Percentiles rank a stretch among this genome's conserved stretches.
phyloP scores from a whole-genome alignment of 2,113 vertebrate genomes.

The Loxodonta africana region DNA sequence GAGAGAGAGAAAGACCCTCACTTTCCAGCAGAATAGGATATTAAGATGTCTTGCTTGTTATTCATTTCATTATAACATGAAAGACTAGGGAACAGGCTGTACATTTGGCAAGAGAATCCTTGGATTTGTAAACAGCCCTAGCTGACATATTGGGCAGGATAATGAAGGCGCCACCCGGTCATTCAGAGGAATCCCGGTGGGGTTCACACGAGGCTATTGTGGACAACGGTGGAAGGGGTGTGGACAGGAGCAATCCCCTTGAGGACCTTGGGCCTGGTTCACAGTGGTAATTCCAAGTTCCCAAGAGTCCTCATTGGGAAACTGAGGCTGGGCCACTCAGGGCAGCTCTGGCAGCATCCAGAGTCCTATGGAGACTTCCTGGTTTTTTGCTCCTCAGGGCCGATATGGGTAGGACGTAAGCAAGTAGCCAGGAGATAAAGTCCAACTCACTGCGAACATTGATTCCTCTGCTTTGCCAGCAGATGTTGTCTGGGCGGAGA shows the following conservation, averaged over 20 bases:
- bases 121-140: conserved; percentile 74
- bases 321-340: conserved; percentile 50
- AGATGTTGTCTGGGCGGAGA: neutral
- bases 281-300: neutral
- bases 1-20: neutral
- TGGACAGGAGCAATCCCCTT: neutral
- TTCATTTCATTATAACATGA: conserved; percentile 80
- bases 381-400: neutral
- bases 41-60: conserved; percentile 80
- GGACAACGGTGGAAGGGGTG: neutral
- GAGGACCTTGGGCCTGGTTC: neutral
- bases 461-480: conserved; percentile 65
- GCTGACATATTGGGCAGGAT: conserved; percentile 77
- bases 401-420: neutral
- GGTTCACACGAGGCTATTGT: neutral
- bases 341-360: accelerated
- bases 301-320: conserved; percentile 12
- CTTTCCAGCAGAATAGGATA: conserved; percentile 71
- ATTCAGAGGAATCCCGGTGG: neutral
- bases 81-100: conserved; percentile 76
- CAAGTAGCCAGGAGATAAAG: conserved; percentile 59
- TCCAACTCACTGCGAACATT: neutral
- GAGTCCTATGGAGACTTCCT: accelerated
- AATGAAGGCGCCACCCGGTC: conserved; percentile 63
- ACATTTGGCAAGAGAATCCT: conserved; percentile 77